Conservation (phyloP, 64 coral and sea anemone genomes). For the Stichodactyla helianthus region DNA sequence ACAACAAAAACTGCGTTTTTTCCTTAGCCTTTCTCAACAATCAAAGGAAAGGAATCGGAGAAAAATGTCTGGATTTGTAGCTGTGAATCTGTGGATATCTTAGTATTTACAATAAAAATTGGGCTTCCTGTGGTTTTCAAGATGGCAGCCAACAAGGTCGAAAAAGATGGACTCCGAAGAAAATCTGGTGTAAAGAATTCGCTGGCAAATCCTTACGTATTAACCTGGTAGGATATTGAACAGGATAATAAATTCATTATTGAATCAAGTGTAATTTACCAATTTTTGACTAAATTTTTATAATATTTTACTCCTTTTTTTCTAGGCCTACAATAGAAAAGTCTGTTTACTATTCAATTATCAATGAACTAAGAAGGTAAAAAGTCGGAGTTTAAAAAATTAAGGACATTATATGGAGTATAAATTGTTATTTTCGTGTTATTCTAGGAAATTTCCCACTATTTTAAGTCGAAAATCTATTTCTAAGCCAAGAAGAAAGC, state of each 20-base stretch:
- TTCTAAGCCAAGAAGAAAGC: not conserved
- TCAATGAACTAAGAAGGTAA: constrained; percentile 20
- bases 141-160: constrained; percentile 11
- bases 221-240: constrained; percentile 29
- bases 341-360: not conserved
- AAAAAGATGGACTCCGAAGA: constrained; percentile 33
- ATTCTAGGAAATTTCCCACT: not conserved
- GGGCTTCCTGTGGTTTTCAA: constrained; percentile 11
- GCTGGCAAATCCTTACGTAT: constrained; percentile 17
- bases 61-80: too few relatives aligned
- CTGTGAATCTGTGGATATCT: too few relatives aligned
- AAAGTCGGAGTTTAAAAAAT: not conserved
- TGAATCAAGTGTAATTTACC: not conserved
- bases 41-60: too few relatives aligned
- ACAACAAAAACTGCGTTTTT: too few relatives aligned
- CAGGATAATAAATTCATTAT: not conserved
- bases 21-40: too few relatives aligned
- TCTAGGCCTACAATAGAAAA: constrained; percentile 23
- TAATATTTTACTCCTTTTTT: not conserved
- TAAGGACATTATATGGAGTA: not conserved
- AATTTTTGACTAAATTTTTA: not conserved
- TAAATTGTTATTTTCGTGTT: not conserved
- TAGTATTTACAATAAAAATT: not conserved
- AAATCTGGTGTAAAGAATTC: constrained; percentile 10
- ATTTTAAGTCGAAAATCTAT: not conserved